Percentiles rank a stretch among this genome's conserved stretches.
These are phyloP conservation scores for Clunio marinus DNA, from an alignment of 2,888 invertebrate species.

Conservation along the genomic window DNA sequence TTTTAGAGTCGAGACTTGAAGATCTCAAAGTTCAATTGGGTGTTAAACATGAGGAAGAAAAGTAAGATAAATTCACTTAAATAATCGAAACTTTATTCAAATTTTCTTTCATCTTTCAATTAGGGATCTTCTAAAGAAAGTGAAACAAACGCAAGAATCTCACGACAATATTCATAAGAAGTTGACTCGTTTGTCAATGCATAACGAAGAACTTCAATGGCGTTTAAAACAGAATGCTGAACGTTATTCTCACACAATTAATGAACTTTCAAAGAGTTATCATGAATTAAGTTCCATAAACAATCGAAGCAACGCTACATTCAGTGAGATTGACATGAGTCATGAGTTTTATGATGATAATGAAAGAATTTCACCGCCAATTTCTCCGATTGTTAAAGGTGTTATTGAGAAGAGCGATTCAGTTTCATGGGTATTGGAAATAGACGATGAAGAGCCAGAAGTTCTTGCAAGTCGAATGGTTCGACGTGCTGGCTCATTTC, in stretches of 20 bases:
- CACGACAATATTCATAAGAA: conserved; percentile 73
- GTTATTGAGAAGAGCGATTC: conserved; percentile 82
- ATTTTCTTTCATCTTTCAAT: conserved; percentile 40
- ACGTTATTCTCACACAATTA: conserved; percentile 53
- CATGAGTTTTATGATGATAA: background rate
- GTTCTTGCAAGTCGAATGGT: conserved; percentile 67
- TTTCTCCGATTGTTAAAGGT: conserved; percentile 73
- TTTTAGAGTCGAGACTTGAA: conserved; percentile 77
- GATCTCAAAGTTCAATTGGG: conserved; percentile 74
- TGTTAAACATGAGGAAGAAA: conserved; percentile 67
- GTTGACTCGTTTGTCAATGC: conserved; percentile 70
- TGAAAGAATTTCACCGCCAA: conserved; percentile 56
- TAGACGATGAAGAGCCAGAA: conserved; percentile 68
- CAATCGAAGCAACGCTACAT: conserved; percentile 2
- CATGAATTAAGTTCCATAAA: conserved; percentile 41
- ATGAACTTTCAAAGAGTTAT: conserved; percentile 46
- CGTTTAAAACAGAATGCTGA: conserved; percentile 78
- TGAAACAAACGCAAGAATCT: conserved; percentile 67
- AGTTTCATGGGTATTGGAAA: conserved; percentile 80
- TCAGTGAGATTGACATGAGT: conserved; percentile 5
- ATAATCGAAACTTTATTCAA: conserved; percentile 30
- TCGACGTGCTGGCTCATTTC: conserved; percentile 62
- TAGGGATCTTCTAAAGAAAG: conserved; percentile 64
- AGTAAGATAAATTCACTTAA: conserved; percentile 52
- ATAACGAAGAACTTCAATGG: conserved; percentile 86